Conservation (phyloP, 2,797 vertebrate species). For the Salmo trutta region DNA sequence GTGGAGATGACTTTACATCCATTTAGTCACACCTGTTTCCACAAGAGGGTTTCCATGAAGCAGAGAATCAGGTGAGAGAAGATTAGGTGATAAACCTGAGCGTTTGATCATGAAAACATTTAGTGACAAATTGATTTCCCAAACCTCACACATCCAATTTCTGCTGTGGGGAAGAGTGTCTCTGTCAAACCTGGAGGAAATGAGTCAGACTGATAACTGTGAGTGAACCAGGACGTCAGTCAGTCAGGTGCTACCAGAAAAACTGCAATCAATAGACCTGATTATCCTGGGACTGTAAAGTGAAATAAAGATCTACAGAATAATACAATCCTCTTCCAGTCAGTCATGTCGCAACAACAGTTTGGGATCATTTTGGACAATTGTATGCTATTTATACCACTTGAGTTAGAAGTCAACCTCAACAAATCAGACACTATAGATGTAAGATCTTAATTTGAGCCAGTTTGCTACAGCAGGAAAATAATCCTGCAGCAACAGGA, state of each 20-base stretch:
- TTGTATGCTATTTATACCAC: too few relatives aligned
- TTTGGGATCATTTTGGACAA: too few relatives aligned
- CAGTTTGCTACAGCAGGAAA: too few relatives aligned
- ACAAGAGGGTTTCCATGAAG: not conserved
- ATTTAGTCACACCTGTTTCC: not conserved
- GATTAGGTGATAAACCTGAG: constrained; percentile 30
- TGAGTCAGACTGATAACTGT: not conserved
- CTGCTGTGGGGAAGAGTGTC: not conserved
- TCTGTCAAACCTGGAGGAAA: constrained; percentile 4
- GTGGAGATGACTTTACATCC: not conserved
- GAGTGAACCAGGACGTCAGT: not conserved
- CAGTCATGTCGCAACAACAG: not conserved
- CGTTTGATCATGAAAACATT: constrained; percentile 23
- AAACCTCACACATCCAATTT: constrained; percentile 5
- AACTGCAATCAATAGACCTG: not conserved
- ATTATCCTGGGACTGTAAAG: not conserved
- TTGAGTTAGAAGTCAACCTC: too few relatives aligned
- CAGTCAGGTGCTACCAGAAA: not conserved
- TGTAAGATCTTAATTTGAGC: too few relatives aligned
- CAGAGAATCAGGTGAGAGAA: not conserved
- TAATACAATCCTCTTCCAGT: not conserved
- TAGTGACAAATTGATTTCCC: constrained; percentile 26
- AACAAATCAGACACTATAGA: too few relatives aligned
- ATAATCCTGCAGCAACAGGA: too few relatives aligned
- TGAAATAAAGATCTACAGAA: not conserved